Conservation (phyloP, 2,888 invertebrate species). For the Lingula anatina region DNA sequence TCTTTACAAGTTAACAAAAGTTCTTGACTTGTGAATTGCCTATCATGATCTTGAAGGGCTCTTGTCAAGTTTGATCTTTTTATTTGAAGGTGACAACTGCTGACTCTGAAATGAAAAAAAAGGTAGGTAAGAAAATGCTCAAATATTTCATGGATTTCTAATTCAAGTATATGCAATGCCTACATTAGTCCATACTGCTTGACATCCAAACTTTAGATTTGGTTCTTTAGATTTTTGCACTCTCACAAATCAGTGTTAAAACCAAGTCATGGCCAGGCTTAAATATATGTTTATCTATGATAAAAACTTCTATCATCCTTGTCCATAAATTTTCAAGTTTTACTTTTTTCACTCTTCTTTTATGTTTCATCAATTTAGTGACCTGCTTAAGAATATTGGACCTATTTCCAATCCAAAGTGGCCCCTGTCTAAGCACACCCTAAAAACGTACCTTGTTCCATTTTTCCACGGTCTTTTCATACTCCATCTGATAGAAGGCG, state of each 20-base stretch:
- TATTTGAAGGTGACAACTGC: slow-evolving; percentile 24
- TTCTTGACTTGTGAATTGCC: no score
- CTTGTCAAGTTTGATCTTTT: slow-evolving; percentile 24
- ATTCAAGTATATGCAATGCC: no score
- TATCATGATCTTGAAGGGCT: slow-evolving; percentile 19
- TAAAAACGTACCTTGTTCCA: slow-evolving; percentile 26
- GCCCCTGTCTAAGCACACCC: neutral
- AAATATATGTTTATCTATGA: no score
- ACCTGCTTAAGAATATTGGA: neutral
- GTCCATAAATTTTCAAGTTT: neutral
- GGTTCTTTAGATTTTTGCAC: no score
- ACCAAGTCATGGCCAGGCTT: no score
- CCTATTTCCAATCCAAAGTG: neutral
- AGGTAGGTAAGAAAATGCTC: neutral
- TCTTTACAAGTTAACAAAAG: no score
- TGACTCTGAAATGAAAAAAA: slow-evolving; percentile 19
- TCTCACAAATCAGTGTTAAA: no score
- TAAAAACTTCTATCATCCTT: no score
- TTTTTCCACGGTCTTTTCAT: slow-evolving; percentile 36
- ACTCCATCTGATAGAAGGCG: slow-evolving; percentile 41
- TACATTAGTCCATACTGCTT: no score
- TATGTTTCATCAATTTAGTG: neutral
- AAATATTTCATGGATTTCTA: no score
- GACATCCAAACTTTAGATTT: no score
- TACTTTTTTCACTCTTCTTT: neutral